A percentile compares a stretch with the other conserved stretches of the same genome.
Conservation (phyloP, 2,888 invertebrate species). For the Drosophila meridiana region DNA sequence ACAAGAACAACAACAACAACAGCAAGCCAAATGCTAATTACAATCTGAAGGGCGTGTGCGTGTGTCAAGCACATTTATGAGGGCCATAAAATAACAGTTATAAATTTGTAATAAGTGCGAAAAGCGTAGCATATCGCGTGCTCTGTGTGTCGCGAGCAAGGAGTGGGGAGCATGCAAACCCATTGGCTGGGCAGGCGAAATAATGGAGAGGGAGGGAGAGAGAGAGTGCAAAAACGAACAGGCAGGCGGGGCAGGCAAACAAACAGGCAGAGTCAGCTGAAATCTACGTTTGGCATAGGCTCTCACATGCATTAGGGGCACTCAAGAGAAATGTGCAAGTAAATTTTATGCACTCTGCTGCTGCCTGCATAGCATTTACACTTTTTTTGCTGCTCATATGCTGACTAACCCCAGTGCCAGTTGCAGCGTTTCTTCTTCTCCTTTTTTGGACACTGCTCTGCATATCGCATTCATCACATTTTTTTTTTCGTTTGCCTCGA, state of each 20-base stretch:
- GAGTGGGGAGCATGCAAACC: slow-evolving; percentile 11
- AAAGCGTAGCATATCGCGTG: slow-evolving; percentile 50
- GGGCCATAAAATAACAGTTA: slow-evolving; percentile 47
- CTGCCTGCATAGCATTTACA: too few relatives aligned
- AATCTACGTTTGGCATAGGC: slow-evolving; percentile 34
- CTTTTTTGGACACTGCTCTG: neutral
- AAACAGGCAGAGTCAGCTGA: slow-evolving; percentile 33
- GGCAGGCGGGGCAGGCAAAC: slow-evolving; percentile 10
- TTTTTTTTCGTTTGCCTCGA: slow-evolving; percentile 19
- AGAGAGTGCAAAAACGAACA: neutral
- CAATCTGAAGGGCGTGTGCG: slow-evolving; percentile 31
- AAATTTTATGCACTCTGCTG: neutral
- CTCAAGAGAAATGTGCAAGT: slow-evolving; percentile 2
- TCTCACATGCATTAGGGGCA: slow-evolving; percentile 22
- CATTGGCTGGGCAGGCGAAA: slow-evolving; percentile 16
- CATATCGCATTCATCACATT: slow-evolving; percentile 5
- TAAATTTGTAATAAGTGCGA: slow-evolving; percentile 60
- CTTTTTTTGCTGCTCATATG: neutral
- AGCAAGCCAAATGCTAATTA: slow-evolving; percentile 66
- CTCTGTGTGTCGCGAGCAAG: slow-evolving; percentile 11
- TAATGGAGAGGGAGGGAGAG: neutral
- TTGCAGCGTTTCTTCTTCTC: slow-evolving; percentile 5
- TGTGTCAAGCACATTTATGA: slow-evolving; percentile 34
- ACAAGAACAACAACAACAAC: neutral
- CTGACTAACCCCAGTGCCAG: slow-evolving; percentile 19